Evolutionary conservation across 2,113 vertebrate species (phyloP).

Genomic region (Labrus mixtus): DNA sequence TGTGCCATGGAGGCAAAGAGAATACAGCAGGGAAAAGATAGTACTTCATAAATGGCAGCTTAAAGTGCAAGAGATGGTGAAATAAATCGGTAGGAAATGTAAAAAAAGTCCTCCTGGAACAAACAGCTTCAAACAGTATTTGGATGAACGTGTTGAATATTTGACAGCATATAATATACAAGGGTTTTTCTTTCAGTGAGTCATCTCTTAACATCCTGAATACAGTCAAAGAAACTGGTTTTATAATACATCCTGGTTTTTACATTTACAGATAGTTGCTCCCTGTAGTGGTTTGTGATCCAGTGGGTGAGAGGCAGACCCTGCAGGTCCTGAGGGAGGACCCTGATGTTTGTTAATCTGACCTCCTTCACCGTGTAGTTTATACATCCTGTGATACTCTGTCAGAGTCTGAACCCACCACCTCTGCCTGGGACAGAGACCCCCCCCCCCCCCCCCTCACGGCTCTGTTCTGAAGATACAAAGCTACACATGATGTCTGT

Average conservation of each 20-base stretch:
- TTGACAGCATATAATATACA: conserved; percentile 48
- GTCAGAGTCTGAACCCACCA: conserved; percentile 43
- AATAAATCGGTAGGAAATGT: not conserved
- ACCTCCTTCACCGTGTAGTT: conserved; percentile 10
- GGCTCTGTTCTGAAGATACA: conserved; percentile 56
- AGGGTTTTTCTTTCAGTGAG: conserved; percentile 8
- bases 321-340: conserved; percentile 21
- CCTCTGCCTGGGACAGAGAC: conserved; percentile 30
- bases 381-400: conserved; percentile 34
- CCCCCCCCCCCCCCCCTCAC: conserved; percentile 39
- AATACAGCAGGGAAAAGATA: conserved; percentile 48
- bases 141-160: conserved; percentile 51
- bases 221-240: conserved; percentile 18
- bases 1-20: conserved; percentile 32
- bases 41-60: conserved; percentile 50
- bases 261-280: conserved; percentile 24
- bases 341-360: conserved; percentile 48
- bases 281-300: conserved; percentile 19
- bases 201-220: conserved; percentile 28
- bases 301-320: not conserved
- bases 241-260: conserved; percentile 15
- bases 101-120: conserved; percentile 28
- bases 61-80: conserved; percentile 24
- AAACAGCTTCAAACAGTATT: conserved; percentile 54
- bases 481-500: conserved; percentile 53